Conservation (phyloP, 1,140 invertebrate genomes). For the Diplogasteroides magnus region DNA sequence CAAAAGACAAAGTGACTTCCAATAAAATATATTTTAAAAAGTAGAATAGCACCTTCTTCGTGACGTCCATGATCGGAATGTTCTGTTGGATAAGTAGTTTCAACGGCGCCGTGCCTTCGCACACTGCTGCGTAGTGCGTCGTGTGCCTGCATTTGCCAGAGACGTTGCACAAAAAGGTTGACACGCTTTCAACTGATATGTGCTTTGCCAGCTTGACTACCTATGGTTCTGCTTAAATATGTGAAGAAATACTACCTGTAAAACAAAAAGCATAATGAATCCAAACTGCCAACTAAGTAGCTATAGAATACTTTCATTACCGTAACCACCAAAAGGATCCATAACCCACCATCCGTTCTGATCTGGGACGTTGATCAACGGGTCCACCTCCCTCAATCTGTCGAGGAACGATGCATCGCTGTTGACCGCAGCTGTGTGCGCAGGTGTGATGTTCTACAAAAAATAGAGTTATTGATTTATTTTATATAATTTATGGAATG, state of each 20-base stretch:
- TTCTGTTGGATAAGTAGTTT: constrained; percentile 57
- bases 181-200: too few species aligned
- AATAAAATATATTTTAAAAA: too few species aligned
- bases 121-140: constrained; percentile 62
- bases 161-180: too few species aligned
- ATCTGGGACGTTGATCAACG: constrained; percentile 59
- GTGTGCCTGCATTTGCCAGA: constrained; percentile 27
- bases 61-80: constrained; percentile 26
- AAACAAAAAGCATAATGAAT: too few species aligned
- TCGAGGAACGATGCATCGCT: constrained; percentile 58
- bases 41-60: constrained; percentile 56
- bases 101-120: constrained; percentile 58
- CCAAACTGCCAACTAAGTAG: too few species aligned
- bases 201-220: too few species aligned
- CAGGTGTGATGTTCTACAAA: constrained; percentile 59
- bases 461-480: too few species aligned
- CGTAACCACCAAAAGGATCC: neutral
- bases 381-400: constrained; percentile 55
- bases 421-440: constrained; percentile 63
- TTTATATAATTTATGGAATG: too few species aligned
- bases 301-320: too few species aligned
- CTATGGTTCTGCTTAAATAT: too few species aligned
- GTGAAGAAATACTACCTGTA: too few species aligned
- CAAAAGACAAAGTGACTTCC: too few species aligned
- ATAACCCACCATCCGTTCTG: constrained; percentile 54